Evolutionary conservation across 2,113 vertebrate species (phyloP), one percentile per base, ranked within the genome.

Genomic region (Xiphophorus hellerii): DNA sequence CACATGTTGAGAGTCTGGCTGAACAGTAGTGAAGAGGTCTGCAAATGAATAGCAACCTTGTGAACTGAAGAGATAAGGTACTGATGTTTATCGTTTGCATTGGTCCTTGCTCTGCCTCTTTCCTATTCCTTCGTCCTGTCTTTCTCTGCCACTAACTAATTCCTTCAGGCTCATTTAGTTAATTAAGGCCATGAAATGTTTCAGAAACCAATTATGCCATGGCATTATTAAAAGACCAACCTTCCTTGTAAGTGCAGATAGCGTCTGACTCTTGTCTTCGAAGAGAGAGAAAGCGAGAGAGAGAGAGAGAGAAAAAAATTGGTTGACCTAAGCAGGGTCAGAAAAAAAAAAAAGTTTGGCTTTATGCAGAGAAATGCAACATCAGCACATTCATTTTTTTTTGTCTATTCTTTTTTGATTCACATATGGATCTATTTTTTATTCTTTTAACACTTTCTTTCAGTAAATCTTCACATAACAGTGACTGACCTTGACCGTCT

Each of bases 181-280:
- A 92, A 94, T 94, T 93, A 92, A 91, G 88, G 88, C 88, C 84
- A 89, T 84, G 84, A 80, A 93, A 93, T 92, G 84, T 92, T 90
- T 92, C 91, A 90, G 83, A 90, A 94, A 90, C 85, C 91, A 92
- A 93, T 94, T 95, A 93, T 89, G 88, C 88, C 51, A 71, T 91
- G 90, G 89, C 89, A 91, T 90, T 92, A 89, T 89, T 89, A 92
- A 94, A 93, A 92, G 92, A 82, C 92, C 80, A 84, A 37, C 84
- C 74, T 89, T 79, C 83, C 73, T 79, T 90, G 83, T 90, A 87
- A 92, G 85, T 82, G 83, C 77, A 89, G 85, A 89, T 89, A 87
- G 83, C 77, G 64, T 87, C 78, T 71, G 33, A 81, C 82, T 85
- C 81, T 84, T 78, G 83, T 86, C 82, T 85, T 78, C 75, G 20